Evolutionary conservation across 2,888 invertebrate genomes (phyloP), one percentile per base, ranked within the genome.

Genomic region (Cryptocephalus moraei): DNA sequence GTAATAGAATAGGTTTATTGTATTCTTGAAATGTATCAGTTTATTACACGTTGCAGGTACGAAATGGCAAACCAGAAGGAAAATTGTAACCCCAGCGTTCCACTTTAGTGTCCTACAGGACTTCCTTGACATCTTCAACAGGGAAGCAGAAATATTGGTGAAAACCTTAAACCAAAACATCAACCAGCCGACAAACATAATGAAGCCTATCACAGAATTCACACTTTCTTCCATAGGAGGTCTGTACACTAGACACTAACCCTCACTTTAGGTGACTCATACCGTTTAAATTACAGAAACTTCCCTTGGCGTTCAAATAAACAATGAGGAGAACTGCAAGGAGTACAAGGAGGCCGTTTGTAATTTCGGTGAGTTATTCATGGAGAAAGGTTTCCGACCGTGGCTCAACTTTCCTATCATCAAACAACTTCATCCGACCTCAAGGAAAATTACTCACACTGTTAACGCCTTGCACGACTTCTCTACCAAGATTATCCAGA

Each of bases 51-150:
- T 33, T 38, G n/a, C 32, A 55, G 55, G 53, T 44, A n/a, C 44
- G 1, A 56, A 56, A 53, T 58, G 58, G 58, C 54, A 55, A 33
- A 46, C 34, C 1, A 46, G 58, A 39, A 45, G 58, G 33, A 56
- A 56, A 45, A 52, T 58, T 14, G 34, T 58, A 39, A 58, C 58
- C 13, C 56, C 58, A 22, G 54, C 58, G 8, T 58, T 58, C 40
- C 58, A 58, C 41, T 56, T 58, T 32, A 53, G 46, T 13, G 56
- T 58, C 22, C 33, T 58, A 8, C 56, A 56, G 44, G 49, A 54
- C 4, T 58, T 56, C 45, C 33, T 56, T 1, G 42, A 49, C 3
- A 47, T 56, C 33, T 58, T 58, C 40, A 54, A 56, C 38, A 51
- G 47, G 44, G 53, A 56, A 55, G 53, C 55, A 40, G 42, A 48